Conservation (phyloP, 2,113 vertebrate genomes). For the Corynorhinus townsendii region DNA sequence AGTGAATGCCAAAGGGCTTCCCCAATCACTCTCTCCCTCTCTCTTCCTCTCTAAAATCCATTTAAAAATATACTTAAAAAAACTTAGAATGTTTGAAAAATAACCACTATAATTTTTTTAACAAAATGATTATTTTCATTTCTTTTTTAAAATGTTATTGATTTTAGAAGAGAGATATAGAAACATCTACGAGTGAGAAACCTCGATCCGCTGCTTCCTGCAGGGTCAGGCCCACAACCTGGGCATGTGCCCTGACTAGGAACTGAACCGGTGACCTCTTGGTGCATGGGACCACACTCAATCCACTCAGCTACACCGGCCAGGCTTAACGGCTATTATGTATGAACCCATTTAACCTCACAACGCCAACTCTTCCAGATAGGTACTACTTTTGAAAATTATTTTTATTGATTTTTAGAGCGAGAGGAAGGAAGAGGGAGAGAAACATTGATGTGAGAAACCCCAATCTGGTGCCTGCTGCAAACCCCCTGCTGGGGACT, state of each 20-base stretch:
- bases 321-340: neutral
- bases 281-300: neutral
- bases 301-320: neutral
- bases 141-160: neutral
- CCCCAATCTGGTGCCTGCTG: too few species aligned
- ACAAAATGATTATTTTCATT: too few species aligned
- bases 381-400: neutral
- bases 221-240: too few species aligned
- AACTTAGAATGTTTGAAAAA: neutral
- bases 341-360: neutral
- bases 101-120: neutral
- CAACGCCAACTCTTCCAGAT: neutral
- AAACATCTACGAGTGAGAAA: neutral
- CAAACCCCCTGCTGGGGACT: too few species aligned
- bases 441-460: neutral
- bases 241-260: too few species aligned
- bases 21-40: neutral
- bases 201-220: too few species aligned
- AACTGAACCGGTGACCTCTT: neutral
- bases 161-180: too few species aligned
- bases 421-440: neutral
- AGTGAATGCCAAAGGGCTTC: neutral
- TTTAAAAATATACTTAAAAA: too few species aligned
- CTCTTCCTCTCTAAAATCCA: too few species aligned
- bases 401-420: neutral